Evolutionary conservation across 1,140 invertebrate species (phyloP).

Genomic region (Lucilia cuprina): DNA sequence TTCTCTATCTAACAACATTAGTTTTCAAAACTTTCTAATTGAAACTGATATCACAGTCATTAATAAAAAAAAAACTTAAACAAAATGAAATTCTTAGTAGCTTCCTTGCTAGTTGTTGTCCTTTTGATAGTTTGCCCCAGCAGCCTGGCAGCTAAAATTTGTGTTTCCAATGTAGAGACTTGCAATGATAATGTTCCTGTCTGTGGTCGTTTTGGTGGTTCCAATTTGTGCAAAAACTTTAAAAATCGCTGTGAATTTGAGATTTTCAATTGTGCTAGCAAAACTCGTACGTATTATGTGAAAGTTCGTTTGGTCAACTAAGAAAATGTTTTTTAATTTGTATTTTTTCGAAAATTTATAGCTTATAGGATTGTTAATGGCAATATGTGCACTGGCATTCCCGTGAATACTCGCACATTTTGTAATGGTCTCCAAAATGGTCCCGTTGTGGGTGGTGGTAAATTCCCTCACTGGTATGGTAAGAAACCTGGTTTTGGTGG

Average conservation of each 20-base stretch:
- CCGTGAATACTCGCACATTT: neutral
- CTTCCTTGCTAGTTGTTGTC: neutral
- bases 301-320: neutral
- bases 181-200: neutral
- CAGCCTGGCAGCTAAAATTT: neutral
- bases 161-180: neutral
- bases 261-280: neutral
- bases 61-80: neutral
- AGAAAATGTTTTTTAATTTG: neutral
- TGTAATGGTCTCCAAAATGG: neutral
- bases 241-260: constrained; percentile 1
- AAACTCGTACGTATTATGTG: neutral
- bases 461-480: too few relatives aligned
- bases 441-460: too few relatives aligned
- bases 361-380: neutral
- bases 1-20: neutral
- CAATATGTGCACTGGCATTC: neutral
- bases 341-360: neutral
- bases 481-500: too few relatives aligned
- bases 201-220: constrained; percentile 21
- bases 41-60: neutral
- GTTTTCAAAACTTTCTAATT: neutral
- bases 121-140: neutral
- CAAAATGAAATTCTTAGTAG: constrained; percentile 1
- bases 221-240: neutral